Evolutionary conservation across 2,888 invertebrate genomes (phyloP).

Genomic region (Drosophila atripex): DNA sequence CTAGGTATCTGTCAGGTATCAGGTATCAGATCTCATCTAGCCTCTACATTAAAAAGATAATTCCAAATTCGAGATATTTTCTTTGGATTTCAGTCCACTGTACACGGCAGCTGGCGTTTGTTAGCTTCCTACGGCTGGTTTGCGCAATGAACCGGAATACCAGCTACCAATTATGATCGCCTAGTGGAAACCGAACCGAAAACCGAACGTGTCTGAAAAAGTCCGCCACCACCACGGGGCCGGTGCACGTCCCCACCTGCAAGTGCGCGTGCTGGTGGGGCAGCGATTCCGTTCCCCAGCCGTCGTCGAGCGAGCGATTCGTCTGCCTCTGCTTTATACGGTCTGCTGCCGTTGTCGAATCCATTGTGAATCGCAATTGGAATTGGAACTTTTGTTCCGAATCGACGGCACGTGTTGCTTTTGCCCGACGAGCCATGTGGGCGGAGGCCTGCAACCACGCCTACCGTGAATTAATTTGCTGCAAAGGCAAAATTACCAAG

Average conservation of each 20-base stretch:
- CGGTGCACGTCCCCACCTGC: slow-evolving; percentile 61
- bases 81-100: slow-evolving; percentile 11
- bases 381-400: slow-evolving; percentile 58
- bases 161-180: slow-evolving; percentile 49
- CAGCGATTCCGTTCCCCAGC: slow-evolving; percentile 66
- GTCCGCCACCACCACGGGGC: slow-evolving; percentile 66
- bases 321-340: slow-evolving; percentile 4
- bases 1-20: no score
- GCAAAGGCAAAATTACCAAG: slow-evolving; percentile 53
- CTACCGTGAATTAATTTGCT: slow-evolving; percentile 74
- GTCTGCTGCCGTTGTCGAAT: slow-evolving; percentile 32
- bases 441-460: slow-evolving; percentile 79
- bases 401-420: slow-evolving; percentile 36
- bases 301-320: slow-evolving; percentile 28
- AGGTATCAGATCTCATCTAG: no score
- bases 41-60: neutral
- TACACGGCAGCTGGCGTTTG: slow-evolving; percentile 11
- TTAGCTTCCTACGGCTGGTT: slow-evolving; percentile 7
- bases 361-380: slow-evolving; percentile 37
- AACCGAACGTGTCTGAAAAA: slow-evolving; percentile 76
- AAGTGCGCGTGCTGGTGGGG: slow-evolving; percentile 60
- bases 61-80: neutral
- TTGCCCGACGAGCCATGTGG: slow-evolving; percentile 51
- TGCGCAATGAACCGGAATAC: slow-evolving; percentile 18
- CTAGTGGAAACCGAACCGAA: slow-evolving; percentile 75